Evolutionary conservation across 1,140 invertebrate species (phyloP), one percentile per base, ranked within the genome.

Genomic region (Drosophila triauraria): DNA sequence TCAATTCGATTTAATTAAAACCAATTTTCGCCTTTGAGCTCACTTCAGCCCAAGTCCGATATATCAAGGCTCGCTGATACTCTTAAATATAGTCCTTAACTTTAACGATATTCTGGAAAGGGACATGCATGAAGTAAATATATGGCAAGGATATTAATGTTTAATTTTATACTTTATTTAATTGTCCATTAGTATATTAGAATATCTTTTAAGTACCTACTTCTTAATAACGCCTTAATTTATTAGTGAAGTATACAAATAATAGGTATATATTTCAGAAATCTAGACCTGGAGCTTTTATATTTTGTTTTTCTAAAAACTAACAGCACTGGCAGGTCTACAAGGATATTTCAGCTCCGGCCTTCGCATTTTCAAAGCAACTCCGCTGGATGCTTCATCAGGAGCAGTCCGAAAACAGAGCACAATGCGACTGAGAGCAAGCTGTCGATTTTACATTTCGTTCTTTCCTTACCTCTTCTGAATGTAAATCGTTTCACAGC

Each of bases 1-100:
- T 77, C 80, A 87, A 91, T 91, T 87, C 83, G 83, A 91, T 91
- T 91, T 91, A 91, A 91, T 91, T 91, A 91, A 91, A 91, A 91
- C 80, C 83, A 91, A 91, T 91, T 91, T 91, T 87, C 78, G 75
- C 86, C 68, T 91, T 78, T 81, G 65, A 78, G 68, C 64, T 75
- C 54, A 69, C 48, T 63, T 44, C 56, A 53, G 17, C 46, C 56
- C 7, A n/a, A 43, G 13, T 23, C 20, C 7, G 0, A 20, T 12
- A 25, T 13, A 27, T 8, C 8, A 40, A 30, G 32, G 35, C 27
- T 35, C 9, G 0, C 2, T 23, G 15, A 67, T 56, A 58, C 63
- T 27, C 69, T 67, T 4, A 4, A 12, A 23, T 20, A 32, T 25
- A 25, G 32, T 12, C 32, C 3, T 25, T 8, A 9, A 9, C 1